A percentile compares a stretch with the other conserved stretches of the same genome.
phyloP scores from a whole-genome alignment of 2,888 invertebrate genomes.

The Dryadula phaetusa region DNA sequence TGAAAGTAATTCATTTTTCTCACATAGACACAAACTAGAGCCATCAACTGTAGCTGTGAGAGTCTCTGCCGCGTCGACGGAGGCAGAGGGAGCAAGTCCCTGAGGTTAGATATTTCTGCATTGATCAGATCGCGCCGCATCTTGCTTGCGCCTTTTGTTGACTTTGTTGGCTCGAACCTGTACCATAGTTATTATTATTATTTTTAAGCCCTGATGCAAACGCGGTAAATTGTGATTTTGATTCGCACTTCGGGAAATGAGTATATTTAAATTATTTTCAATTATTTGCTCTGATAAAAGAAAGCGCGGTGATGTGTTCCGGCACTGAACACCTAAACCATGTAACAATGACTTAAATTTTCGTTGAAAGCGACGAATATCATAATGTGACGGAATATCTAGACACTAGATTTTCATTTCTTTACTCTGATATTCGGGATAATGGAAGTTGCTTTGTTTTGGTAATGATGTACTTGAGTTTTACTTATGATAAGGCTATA shows the following conservation, averaged over 20 bases:
- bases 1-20: conserved; percentile 99
- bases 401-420: too few relatives aligned
- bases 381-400: too few relatives aligned
- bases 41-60: conserved; percentile 99
- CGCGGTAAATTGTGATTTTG: too few relatives aligned
- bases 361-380: too few relatives aligned
- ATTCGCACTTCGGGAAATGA: too few relatives aligned
- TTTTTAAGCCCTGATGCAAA: too few relatives aligned
- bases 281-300: too few relatives aligned
- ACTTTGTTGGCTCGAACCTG: conserved; percentile 97
- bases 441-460: too few relatives aligned
- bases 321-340: background rate
- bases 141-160: conserved; percentile 99
- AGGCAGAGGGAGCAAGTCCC: conserved; percentile 97
- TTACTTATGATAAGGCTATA: too few relatives aligned
- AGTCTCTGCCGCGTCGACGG: conserved; percentile 98
- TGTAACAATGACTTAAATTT: too few relatives aligned
- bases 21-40: conserved; percentile 98
- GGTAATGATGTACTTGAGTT: too few relatives aligned
- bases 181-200: conserved; percentile 36
- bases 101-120: conserved; percentile 97
- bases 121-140: conserved; percentile 99
- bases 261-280: background rate
- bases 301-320: background rate
- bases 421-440: too few relatives aligned